Conservation (phyloP, 2,113 vertebrate species). For the Cyprinus carpio region DNA sequence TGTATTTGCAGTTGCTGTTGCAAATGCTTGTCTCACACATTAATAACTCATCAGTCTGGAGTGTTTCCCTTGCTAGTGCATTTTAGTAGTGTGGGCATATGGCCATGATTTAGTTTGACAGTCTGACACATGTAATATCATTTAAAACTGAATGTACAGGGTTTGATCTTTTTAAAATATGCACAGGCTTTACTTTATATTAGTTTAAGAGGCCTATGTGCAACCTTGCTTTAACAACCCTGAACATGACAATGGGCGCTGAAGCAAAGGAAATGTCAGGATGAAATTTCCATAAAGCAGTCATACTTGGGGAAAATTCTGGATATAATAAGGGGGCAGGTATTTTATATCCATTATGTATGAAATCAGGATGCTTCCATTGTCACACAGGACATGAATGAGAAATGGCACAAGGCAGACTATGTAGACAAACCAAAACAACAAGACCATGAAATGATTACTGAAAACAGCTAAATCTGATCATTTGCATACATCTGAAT, state of each 20-base stretch:
- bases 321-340: constrained; percentile 26
- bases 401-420: neutral
- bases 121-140: constrained; percentile 21
- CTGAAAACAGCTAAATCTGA: neutral
- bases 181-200: neutral
- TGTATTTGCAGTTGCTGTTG: constrained; percentile 31
- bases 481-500: neutral
- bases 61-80: neutral
- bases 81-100: constrained; percentile 7
- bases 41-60: constrained; percentile 13
- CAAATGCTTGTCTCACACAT: constrained; percentile 2
- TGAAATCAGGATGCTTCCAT: constrained; percentile 33
- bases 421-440: neutral
- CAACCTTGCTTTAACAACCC: constrained; percentile 37
- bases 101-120: constrained; percentile 39
- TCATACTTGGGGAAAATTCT: constrained; percentile 28
- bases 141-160: constrained; percentile 24
- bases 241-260: constrained; percentile 34
- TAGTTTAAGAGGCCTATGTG: neutral
- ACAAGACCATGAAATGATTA: neutral
- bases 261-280: constrained; percentile 29
- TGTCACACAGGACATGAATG: constrained; percentile 28
- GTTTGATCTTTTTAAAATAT: constrained; percentile 30
- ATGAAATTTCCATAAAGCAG: constrained; percentile 45
- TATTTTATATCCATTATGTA: constrained; percentile 45